These are phyloP conservation scores for Gallinago media DNA, from an alignment of 2,113 vertebrate species.

Conservation along the genomic window DNA sequence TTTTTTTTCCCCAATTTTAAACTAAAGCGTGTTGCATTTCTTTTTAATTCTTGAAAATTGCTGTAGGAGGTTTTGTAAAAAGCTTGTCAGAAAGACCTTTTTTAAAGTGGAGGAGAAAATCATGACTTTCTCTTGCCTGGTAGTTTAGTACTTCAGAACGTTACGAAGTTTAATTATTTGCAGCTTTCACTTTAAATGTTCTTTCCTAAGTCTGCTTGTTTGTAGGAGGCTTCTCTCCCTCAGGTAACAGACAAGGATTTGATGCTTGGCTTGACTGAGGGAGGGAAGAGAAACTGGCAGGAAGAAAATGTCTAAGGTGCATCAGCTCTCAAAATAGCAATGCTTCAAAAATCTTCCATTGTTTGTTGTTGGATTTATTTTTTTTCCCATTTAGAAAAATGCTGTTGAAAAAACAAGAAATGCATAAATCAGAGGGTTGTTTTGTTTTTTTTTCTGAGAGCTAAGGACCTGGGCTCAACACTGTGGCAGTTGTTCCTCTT, in stretches of 20 bases:
- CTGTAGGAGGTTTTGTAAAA: not conserved
- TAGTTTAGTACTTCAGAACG: not conserved
- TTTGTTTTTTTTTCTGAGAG: not conserved
- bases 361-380: not conserved
- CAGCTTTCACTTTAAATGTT: not conserved
- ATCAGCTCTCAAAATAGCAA: not conserved
- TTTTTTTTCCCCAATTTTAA: not conserved
- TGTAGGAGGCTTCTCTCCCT: not conserved
- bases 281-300: not conserved
- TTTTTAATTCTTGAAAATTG: not conserved
- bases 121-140: rapidly evolving
- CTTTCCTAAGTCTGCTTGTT: not conserved
- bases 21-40: not conserved
- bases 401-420: not conserved
- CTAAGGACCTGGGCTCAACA: not conserved
- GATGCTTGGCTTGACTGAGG: not conserved
- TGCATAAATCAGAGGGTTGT: not conserved
- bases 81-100: not conserved
- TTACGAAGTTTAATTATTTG: not conserved
- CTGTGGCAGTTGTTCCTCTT: not conserved
- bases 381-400: not conserved
- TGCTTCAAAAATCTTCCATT: not conserved
- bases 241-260: not conserved
- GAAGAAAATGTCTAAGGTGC: not conserved
- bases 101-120: not conserved